phyloP scores from a whole-genome alignment of 2,113 vertebrate genomes.

The Pungitius pungitius region DNA sequence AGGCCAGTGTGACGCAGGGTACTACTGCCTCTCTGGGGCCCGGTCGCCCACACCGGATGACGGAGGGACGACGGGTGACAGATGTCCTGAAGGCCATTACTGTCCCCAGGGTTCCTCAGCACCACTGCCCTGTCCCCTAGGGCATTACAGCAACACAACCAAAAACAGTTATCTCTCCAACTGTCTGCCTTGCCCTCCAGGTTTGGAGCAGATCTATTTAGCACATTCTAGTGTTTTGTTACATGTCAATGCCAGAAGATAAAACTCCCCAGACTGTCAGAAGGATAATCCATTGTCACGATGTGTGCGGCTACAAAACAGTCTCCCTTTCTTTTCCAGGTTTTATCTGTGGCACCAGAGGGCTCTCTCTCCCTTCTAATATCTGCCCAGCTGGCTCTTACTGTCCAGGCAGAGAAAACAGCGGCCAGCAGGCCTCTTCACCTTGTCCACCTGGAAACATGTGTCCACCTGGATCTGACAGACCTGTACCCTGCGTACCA shows the following conservation, averaged over 20 bases:
- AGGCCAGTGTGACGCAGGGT: constrained; percentile 81
- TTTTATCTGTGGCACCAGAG: constrained; percentile 79
- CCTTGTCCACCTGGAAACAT: constrained; percentile 84
- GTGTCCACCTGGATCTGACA: constrained; percentile 85
- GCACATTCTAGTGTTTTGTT: neutral
- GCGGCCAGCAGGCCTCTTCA: constrained; percentile 55
- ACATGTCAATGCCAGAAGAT: neutral
- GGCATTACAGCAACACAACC: constrained; percentile 82
- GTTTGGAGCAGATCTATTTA: constrained; percentile 63
- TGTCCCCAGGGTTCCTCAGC: constrained; percentile 81
- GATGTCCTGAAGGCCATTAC: constrained; percentile 84
- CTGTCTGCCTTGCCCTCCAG: constrained; percentile 85
- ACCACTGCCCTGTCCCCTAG: constrained; percentile 81
- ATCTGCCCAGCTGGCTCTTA: constrained; percentile 78
- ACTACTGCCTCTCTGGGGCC: constrained; percentile 81
- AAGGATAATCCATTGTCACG: neutral
- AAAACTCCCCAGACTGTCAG: constrained; percentile 4
- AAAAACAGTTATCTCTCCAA: constrained; percentile 74
- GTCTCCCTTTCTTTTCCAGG: constrained; percentile 66
- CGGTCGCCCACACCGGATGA: constrained; percentile 76
- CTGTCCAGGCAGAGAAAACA: constrained; percentile 70
- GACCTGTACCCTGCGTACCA: constrained; percentile 79
- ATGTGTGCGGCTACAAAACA: neutral
- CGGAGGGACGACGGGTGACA: constrained; percentile 73
- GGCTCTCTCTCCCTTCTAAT: constrained; percentile 80